Evolutionary conservation across 2,797 vertebrate species (phyloP), one percentile per base, ranked within the genome.

Genomic region (Arctocebus calabarensis): DNA sequence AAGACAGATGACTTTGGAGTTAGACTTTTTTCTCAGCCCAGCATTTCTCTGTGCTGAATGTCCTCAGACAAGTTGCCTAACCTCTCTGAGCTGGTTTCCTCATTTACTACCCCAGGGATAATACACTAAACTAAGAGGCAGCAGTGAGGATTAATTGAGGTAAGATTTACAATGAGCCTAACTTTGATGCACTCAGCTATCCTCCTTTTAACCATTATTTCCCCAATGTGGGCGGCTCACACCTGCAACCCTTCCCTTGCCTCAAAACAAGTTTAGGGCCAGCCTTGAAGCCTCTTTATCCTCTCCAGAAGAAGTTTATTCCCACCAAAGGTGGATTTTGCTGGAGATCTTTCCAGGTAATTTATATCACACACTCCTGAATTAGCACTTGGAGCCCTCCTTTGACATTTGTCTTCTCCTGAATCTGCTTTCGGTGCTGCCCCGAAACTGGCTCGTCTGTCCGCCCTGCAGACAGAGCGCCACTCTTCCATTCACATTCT

Each of bases 191-290:
- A 6, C 62, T 93, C 62, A 9, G n/a, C 34, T 64, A 32, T 43
- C 79, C 59, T 9, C 20, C 68, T 52, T 93, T 85, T 70, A 79
- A 78, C 89, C 19, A 48, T 82, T 73, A 64, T 79, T 78, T 92
- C 64, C 61, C 34, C 79, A 85, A 57, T 74, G 13, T 17, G 10
- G 23, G 40, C 52, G 71, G 52, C 29, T 16, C 61, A 68, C 2
- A n/a, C 55, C 32, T 82, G 22, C 59, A 88, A 27, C 19, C 61
- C 17, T 25, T 25, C 43, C 43, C n/a, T 84, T 57, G 37, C 29
- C 68, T 83, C 79, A 48, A 55, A 82, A 13, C n/a, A 81, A 8
- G 43, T 55, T 77, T 34, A 64, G n/a, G 11, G 7, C 19, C 57
- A 10, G 25, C 48, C 25, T 82, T 32, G 19, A 19, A 1, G 0